phyloP scores from a whole-genome alignment of 2,113 vertebrate genomes.

The Rhinoderma darwinii region DNA sequence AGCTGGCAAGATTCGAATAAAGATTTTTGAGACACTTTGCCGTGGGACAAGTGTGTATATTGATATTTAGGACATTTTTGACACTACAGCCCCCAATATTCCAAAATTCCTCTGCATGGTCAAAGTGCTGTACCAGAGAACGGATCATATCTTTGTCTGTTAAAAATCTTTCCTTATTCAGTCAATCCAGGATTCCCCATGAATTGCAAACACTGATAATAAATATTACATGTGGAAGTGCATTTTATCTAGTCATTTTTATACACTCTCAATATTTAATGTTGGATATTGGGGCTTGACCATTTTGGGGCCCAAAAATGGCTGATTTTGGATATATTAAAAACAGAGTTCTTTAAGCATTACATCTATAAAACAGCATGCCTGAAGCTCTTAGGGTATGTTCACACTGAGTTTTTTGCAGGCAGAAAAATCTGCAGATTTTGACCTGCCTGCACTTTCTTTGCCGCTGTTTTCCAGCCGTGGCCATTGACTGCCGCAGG shows the following conservation, averaged over 20 bases:
- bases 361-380: too few species aligned
- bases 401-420: too few species aligned
- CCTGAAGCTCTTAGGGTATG: too few species aligned
- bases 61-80: neutral
- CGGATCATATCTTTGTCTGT: neutral
- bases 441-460: too few species aligned
- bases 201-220: neutral
- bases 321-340: neutral
- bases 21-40: conserved; percentile 16
- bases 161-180: neutral
- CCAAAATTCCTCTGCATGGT: neutral
- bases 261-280: neutral
- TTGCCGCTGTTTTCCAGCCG: too few species aligned
- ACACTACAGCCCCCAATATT: neutral
- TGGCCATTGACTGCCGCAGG: too few species aligned
- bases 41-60: neutral
- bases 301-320: neutral
- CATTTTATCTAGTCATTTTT: neutral
- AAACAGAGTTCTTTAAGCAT: neutral
- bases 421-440: too few species aligned
- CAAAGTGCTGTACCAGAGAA: neutral
- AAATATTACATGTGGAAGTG: neutral
- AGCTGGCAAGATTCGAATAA: conserved; percentile 13
- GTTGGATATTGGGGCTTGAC: neutral
- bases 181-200: neutral